phyloP scores from a whole-genome alignment of 1,140 invertebrate species.

The Drosophila tani region DNA sequence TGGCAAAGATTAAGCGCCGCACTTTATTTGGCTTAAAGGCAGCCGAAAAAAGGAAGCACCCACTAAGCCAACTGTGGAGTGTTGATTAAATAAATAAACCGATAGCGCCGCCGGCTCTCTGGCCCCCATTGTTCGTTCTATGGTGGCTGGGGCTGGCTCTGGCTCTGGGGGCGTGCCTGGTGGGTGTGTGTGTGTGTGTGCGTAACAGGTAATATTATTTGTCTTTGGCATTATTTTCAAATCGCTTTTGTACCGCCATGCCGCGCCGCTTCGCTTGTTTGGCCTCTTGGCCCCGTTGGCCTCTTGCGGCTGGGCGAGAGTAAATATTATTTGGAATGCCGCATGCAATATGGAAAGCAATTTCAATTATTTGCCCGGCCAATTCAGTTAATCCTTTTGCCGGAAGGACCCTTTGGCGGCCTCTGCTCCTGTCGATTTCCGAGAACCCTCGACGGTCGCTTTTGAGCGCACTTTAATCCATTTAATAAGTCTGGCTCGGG shows the following conservation, averaged over 20 bases:
- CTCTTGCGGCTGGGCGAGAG: conserved; percentile 34
- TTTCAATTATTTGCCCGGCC: conserved; percentile 65
- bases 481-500: conserved; percentile 55
- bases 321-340: conserved; percentile 61
- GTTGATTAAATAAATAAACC: conserved; percentile 84
- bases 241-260: conserved; percentile 69
- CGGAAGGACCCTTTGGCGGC: conserved; percentile 34
- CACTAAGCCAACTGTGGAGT: conserved; percentile 81
- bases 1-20: conserved; percentile 83
- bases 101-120: conserved; percentile 55
- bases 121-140: conserved; percentile 2
- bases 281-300: conserved; percentile 37
- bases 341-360: conserved; percentile 44
- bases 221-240: conserved; percentile 83
- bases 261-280: conserved; percentile 60
- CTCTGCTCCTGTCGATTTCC: conserved; percentile 18
- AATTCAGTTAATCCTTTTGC: conserved; percentile 62
- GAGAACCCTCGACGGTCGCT: conserved; percentile 44
- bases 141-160: background rate
- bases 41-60: conserved; percentile 53
- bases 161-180: background rate
- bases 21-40: conserved; percentile 83
- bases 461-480: conserved; percentile 67
- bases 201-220: conserved; percentile 82
- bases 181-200: conserved; percentile 32